A percentile compares a stretch with the other conserved stretches of the same genome.
These are phyloP conservation scores for Sebastes itinus DNA, from an alignment of 2,797 vertebrate species.

Conservation along the genomic window DNA sequence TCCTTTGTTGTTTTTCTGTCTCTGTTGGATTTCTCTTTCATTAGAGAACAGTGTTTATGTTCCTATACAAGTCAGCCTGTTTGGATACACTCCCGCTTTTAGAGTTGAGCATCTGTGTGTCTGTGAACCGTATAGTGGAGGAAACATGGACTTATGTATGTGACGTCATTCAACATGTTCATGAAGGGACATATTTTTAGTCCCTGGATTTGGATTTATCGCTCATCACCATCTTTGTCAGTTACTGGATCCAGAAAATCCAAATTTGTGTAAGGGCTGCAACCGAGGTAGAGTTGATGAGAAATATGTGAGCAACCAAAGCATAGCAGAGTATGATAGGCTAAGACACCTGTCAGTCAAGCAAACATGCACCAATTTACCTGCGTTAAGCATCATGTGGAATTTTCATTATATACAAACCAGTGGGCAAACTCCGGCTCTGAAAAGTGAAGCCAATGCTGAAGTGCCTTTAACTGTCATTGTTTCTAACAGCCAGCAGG, in stretches of 20 bases:
- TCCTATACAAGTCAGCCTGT: neutral
- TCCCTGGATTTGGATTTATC: neutral
- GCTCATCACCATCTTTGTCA: neutral
- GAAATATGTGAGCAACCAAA: neutral
- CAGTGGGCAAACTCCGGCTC: too few relatives aligned
- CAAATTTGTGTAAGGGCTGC: neutral
- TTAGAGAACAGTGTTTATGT: slow-evolving; percentile 26
- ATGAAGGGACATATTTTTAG: neutral
- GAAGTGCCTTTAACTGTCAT: too few relatives aligned
- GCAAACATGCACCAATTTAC: neutral
- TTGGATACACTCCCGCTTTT: slow-evolving; percentile 16
- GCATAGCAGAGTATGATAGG: neutral
- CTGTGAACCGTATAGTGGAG: neutral
- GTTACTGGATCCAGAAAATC: neutral
- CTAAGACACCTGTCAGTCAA: neutral
- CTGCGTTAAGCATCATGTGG: neutral
- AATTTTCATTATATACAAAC: neutral
- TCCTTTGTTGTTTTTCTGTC: slow-evolving; percentile 26
- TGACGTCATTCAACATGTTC: neutral
- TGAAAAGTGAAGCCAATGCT: too few relatives aligned
- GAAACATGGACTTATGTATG: neutral
- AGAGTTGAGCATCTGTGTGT: neutral
- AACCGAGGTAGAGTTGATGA: neutral
- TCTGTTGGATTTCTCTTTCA: slow-evolving; percentile 28
- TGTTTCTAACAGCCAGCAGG: too few relatives aligned